phyloP scores from a whole-genome alignment of 2,797 vertebrate species.

The Pteronotus mesoamericanus region DNA sequence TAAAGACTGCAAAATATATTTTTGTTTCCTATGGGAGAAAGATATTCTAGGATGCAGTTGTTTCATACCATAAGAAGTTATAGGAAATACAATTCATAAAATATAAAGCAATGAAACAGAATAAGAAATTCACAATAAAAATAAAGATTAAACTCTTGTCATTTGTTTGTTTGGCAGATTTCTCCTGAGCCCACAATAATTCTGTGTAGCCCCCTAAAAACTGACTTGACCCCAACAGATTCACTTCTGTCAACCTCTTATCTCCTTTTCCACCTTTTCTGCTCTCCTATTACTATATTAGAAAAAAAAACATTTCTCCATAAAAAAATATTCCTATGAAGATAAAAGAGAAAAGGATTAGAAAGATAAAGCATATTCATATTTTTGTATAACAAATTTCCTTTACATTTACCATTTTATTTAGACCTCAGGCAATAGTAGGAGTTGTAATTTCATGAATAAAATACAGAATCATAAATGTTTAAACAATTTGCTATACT shows the following conservation, averaged over 20 bases:
- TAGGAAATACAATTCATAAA: constrained; percentile 44
- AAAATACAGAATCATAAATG: neutral
- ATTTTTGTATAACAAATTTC: neutral
- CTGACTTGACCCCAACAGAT: neutral
- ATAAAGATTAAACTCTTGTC: constrained; percentile 17
- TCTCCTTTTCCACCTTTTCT: constrained; percentile 20
- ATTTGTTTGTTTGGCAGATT: neutral
- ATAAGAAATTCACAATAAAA: constrained; percentile 12
- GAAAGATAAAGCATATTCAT: neutral
- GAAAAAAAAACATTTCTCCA: neutral
- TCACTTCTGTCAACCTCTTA: neutral
- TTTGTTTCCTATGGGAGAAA: constrained; percentile 20
- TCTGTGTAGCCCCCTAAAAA: neutral
- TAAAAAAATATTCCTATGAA: neutral
- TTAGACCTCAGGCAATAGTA: neutral
- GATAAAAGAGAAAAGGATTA: neutral
- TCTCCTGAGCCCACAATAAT: neutral
- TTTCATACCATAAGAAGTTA: neutral
- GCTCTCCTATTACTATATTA: neutral
- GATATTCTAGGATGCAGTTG: neutral
- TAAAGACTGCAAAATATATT: neutral
- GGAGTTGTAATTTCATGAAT: neutral
- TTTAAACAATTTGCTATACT: neutral
- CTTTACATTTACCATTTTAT: constrained; percentile 13
- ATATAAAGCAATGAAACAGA: constrained; percentile 20